Base-by-base conservation (phyloP, 2,113 vertebrate species). In the Perca fluviatilis region DNA sequence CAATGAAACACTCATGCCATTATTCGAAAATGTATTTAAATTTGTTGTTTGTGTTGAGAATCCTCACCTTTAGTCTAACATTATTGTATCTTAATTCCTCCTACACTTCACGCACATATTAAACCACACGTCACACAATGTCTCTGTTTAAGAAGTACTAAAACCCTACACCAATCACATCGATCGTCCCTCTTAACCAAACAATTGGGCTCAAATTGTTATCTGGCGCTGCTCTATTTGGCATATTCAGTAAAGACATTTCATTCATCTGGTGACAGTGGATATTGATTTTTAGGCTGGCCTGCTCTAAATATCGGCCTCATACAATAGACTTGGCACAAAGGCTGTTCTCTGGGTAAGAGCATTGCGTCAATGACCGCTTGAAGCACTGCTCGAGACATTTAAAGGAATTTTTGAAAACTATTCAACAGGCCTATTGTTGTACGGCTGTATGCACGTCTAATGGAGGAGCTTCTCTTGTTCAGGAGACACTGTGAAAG, bases 201-300 rank as follows among this genome's bases (percentile, higher is more conserved):
- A 87, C 82, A 80, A 86, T 54, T 76, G 66, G 70, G 69, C 80
- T 83, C 69, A 74, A 80, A 84, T 77, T 84, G 91, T 82, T 83
- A 86, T 90, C 76, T 69, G 47, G 65, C 81, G 21, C 53, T 70
- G 84, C 85, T 86, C 83, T 82, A 86, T 91, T 92, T 82, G 74
- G 73, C 81, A 84, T 84, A 84, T 88, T 92, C 83, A 88, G 85
- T 84, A 57, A 78, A 89, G 71, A 62, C 81, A 25, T 88, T 81
- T 87, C 84, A 91, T 91, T 95, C 84, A 91, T 87, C 73, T 85
- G 78, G 76, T 89, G 89, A 92, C 89, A 82, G 87, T 83, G 64
- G 74, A 40, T 91, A 94, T 94, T 86, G 93, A 95, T 94, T 94
- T 88, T 82, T 54, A 61, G 67, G 70, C 65, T 7, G 30, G 71